phyloP scores from a whole-genome alignment of 2,797 vertebrate genomes.

The Apogon talboti region DNA sequence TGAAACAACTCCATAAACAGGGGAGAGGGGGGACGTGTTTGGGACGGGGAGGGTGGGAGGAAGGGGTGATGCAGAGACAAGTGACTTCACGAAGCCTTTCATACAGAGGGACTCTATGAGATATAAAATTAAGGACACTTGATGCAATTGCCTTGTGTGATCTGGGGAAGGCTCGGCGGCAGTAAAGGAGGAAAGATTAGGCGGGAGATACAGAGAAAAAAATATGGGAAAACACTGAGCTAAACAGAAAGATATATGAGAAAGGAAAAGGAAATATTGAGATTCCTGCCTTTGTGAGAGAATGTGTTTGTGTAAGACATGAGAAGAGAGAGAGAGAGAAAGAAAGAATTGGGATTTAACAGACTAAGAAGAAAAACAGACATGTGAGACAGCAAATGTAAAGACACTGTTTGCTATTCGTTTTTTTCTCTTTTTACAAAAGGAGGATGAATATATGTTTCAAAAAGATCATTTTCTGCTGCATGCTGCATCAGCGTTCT shows the following conservation, averaged over 20 bases:
- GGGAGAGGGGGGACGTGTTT: slow-evolving; percentile 58
- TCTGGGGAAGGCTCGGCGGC: slow-evolving; percentile 35
- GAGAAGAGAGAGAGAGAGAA: slow-evolving; percentile 4
- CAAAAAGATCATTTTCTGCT: slow-evolving; percentile 49
- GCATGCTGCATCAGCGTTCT: slow-evolving; percentile 21
- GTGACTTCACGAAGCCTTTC: slow-evolving; percentile 50
- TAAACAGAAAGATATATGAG: slow-evolving; percentile 56
- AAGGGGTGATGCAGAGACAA: slow-evolving; percentile 55
- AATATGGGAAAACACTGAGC: slow-evolving; percentile 17
- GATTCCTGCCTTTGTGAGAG: slow-evolving; percentile 70
- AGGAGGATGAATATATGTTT: slow-evolving; percentile 52
- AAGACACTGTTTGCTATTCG: slow-evolving; percentile 48
- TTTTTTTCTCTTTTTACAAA: slow-evolving; percentile 12
- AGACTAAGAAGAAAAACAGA: slow-evolving; percentile 62
- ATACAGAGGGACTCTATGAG: slow-evolving; percentile 48
- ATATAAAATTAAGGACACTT: slow-evolving; percentile 65
- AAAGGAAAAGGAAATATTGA: slow-evolving; percentile 59
- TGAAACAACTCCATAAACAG: slow-evolving; percentile 79
- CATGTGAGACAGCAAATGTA: slow-evolving; percentile 62
- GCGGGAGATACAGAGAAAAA: slow-evolving; percentile 43
- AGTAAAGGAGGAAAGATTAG: slow-evolving; percentile 62
- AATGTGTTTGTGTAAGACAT: slow-evolving; percentile 42
- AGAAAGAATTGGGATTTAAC: slow-evolving; percentile 60
- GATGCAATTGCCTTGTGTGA: slow-evolving; percentile 60
- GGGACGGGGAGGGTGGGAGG: slow-evolving; percentile 38